These are phyloP conservation scores for Protobothrops flavoviridis DNA, from an alignment of 2,113 vertebrate genomes.

Conservation along the genomic window DNA sequence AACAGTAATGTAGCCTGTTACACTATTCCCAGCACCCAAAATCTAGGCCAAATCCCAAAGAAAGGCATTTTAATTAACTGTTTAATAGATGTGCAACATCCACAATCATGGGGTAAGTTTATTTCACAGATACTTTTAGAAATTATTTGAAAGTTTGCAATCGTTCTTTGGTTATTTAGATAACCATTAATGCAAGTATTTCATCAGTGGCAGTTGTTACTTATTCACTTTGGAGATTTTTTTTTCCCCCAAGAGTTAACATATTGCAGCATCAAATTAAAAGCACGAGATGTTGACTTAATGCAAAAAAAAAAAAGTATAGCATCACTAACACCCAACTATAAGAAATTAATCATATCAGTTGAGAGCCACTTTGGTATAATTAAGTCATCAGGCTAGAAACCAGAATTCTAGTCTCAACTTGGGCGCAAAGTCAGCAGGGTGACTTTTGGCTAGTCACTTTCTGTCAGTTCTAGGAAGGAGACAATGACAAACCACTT, in stretches of 20 bases:
- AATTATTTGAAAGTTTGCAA: neutral
- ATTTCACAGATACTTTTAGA: neutral
- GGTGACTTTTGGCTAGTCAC: neutral
- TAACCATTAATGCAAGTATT: neutral
- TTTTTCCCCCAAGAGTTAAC: neutral
- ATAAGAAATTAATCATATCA: neutral
- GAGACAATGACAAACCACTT: neutral
- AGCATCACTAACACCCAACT: neutral
- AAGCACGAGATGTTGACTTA: neutral
- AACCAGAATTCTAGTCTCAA: neutral
- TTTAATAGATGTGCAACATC: neutral
- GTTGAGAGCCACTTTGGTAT: neutral
- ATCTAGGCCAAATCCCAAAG: neutral
- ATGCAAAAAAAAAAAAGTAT: neutral
- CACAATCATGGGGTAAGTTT: neutral
- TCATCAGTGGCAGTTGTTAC: neutral
- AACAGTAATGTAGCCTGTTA: neutral
- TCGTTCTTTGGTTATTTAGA: neutral
- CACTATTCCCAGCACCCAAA: neutral
- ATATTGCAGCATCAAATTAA: too few species aligned
- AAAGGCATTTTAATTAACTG: neutral
- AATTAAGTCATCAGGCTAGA: neutral
- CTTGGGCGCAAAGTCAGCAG: neutral
- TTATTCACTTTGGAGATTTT: neutral
- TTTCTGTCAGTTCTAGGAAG: neutral